These are phyloP conservation scores for Albula glossodonta DNA, from an alignment of 2,113 vertebrate genomes.

Conservation along the genomic window DNA sequence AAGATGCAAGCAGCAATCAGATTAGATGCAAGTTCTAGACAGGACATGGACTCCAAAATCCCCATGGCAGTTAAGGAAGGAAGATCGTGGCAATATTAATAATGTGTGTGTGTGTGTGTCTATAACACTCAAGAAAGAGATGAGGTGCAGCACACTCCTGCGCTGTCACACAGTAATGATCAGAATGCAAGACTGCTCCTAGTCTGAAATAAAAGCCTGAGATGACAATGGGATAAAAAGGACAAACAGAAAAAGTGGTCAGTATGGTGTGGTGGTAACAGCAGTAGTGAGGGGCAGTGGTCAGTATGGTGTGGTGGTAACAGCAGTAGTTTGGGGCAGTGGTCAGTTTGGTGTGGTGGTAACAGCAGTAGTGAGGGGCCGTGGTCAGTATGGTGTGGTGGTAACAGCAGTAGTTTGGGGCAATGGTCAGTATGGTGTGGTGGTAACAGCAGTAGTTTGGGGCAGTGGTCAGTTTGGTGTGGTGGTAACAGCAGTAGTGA, in stretches of 20 bases:
- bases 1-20: not conserved
- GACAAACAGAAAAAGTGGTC: not conserved
- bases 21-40: not conserved
- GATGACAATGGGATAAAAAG: not conserved
- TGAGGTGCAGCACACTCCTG: not conserved
- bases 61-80: not conserved
- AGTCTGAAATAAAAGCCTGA: not conserved
- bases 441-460: too few relatives aligned
- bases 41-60: not conserved
- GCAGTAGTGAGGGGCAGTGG: too few relatives aligned
- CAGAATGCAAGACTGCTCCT: constrained; percentile 49
- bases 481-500: not conserved
- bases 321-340: too few relatives aligned
- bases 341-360: too few relatives aligned
- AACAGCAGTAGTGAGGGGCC: too few relatives aligned
- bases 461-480: too few relatives aligned
- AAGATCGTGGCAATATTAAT: not conserved
- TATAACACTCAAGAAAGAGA: not conserved
- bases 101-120: not conserved
- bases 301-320: too few relatives aligned
- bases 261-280: too few relatives aligned
- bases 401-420: not conserved
- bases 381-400: too few relatives aligned
- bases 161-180: constrained; percentile 49
- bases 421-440: not conserved